A percentile compares a stretch with the other conserved stretches of the same genome.
These are phyloP conservation scores for Bombycilla garrulus DNA, from an alignment of 2,113 vertebrate species.

Conservation along the genomic window DNA sequence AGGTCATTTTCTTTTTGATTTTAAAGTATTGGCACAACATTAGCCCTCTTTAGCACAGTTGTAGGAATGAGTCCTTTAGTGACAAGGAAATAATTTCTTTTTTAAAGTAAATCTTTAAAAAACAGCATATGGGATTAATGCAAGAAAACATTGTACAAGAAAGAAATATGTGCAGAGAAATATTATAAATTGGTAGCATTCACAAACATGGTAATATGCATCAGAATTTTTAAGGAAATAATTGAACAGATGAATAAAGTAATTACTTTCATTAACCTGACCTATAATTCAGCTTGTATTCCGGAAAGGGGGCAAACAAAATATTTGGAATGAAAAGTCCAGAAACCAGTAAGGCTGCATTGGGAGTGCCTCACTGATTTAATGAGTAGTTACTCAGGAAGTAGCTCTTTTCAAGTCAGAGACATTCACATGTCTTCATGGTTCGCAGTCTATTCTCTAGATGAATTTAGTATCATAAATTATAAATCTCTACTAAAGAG, in stretches of 20 bases:
- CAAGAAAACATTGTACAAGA: neutral
- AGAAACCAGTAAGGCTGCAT: neutral
- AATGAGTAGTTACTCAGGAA: neutral
- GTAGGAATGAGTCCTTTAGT: neutral
- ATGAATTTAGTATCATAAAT: neutral
- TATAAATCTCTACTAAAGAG: neutral
- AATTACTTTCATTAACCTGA: constrained; percentile 4
- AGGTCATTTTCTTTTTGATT: neutral
- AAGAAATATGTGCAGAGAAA: neutral
- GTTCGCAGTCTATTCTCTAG: neutral
- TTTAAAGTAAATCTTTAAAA: neutral
- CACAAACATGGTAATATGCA: neutral
- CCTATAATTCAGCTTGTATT: neutral
- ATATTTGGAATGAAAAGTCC: neutral
- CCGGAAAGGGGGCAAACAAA: neutral
- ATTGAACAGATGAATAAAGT: neutral
- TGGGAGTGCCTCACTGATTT: neutral
- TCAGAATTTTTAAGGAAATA: neutral
- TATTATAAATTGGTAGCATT: neutral
- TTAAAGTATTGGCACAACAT: neutral
- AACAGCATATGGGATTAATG: neutral
- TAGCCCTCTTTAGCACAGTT: neutral
- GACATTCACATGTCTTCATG: neutral
- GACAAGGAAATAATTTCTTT: neutral
- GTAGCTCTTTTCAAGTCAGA: neutral